Evolutionary conservation across 2,888 invertebrate genomes (phyloP).

Genomic region (Neoaliturus tenellus): DNA sequence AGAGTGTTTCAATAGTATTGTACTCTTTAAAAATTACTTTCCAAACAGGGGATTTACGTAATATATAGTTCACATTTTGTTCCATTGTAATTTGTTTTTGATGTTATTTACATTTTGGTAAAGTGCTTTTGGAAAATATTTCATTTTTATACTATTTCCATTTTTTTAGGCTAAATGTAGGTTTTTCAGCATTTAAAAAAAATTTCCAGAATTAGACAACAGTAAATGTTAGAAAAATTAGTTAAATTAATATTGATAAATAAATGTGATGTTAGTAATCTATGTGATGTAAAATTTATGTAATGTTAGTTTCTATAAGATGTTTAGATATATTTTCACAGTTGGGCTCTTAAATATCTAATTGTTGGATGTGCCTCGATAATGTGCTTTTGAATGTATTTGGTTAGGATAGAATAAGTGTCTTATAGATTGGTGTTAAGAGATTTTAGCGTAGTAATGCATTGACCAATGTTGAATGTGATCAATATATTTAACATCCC

Average conservation of each 20-base stretch:
- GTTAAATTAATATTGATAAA: background rate
- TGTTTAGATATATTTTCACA: conserved; percentile 22
- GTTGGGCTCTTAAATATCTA: conserved; percentile 6
- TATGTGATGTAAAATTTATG: conserved; percentile 18
- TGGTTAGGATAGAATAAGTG: conserved; percentile 31
- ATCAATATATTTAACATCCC: background rate
- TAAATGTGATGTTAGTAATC: conserved; percentile 20
- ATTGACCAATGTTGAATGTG: conserved; percentile 31
- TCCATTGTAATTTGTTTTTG: too few species aligned
- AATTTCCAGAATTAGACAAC: background rate
- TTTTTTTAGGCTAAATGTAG: background rate
- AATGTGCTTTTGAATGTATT: conserved; percentile 34
- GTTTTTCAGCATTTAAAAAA: background rate
- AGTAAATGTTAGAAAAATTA: background rate
- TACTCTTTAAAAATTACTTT: too few species aligned
- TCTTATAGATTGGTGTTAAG: conserved; percentile 28
- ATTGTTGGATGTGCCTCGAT: conserved; percentile 35
- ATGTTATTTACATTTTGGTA: background rate
- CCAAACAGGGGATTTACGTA: too few species aligned
- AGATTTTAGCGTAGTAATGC: background rate
- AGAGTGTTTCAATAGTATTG: too few species aligned
- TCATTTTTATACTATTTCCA: background rate
- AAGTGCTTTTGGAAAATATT: background rate
- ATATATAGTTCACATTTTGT: too few species aligned
- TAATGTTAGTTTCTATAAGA: conserved; percentile 10